phyloP scores from a whole-genome alignment of 2,113 vertebrate species.

The Polypterus bichir region DNA sequence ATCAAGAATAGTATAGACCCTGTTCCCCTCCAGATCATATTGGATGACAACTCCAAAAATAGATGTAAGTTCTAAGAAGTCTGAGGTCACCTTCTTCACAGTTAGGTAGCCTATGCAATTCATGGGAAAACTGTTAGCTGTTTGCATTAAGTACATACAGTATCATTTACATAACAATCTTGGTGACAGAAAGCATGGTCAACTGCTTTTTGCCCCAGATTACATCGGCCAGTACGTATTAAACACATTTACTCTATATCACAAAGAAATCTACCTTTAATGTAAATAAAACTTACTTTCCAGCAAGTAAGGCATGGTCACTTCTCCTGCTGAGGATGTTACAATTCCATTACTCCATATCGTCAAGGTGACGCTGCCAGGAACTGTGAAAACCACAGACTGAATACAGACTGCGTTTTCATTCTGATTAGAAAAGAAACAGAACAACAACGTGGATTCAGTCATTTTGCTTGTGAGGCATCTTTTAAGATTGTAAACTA shows the following conservation, averaged over 20 bases:
- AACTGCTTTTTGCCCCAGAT: not conserved
- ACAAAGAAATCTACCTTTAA: not conserved
- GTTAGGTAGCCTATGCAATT: slow-evolving; percentile 8
- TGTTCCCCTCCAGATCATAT: slow-evolving; percentile 8
- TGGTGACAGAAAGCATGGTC: not conserved
- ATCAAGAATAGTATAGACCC: slow-evolving; percentile 14
- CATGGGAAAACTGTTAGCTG: not conserved
- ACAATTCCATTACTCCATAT: slow-evolving; percentile 1
- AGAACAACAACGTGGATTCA: not conserved
- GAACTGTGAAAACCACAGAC: slow-evolving; percentile 10
- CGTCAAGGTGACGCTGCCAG: slow-evolving; percentile 1
- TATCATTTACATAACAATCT: not conserved
- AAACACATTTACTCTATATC: not conserved
- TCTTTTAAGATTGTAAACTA: no score
- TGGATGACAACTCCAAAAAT: slow-evolving; percentile 8
- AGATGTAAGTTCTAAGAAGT: slow-evolving; percentile 12
- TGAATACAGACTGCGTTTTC: slow-evolving; percentile 14
- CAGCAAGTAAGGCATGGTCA: slow-evolving; percentile 7
- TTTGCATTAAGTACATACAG: not conserved
- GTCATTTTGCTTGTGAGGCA: no score
- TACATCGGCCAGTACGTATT: not conserved
- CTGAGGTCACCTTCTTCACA: slow-evolving; percentile 13
- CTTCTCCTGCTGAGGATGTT: not conserved
- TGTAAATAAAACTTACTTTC: slow-evolving; percentile 4
- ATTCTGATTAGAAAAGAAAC: slow-evolving; percentile 6